Percentiles rank a stretch among this genome's conserved stretches.
phyloP scores from a whole-genome alignment of 2,113 vertebrate species.

The Aldabrachelys gigantea region DNA sequence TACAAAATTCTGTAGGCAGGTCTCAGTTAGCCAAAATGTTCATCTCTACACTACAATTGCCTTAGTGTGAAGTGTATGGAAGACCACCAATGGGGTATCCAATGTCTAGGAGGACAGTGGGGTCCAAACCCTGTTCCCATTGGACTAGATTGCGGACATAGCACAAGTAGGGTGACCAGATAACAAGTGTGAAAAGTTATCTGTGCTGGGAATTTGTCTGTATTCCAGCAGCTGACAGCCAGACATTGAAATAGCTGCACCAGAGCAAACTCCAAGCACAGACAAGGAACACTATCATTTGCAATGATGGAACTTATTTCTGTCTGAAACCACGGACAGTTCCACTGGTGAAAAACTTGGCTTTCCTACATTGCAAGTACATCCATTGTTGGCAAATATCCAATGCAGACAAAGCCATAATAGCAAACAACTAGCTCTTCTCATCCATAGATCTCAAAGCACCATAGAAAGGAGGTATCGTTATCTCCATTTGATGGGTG shows the following conservation, averaged over 20 bases:
- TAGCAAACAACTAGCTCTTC: background rate
- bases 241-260: background rate
- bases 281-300: too few species aligned
- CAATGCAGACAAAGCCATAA: background rate
- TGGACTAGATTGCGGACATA: background rate
- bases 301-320: background rate
- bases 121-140: background rate
- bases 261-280: background rate
- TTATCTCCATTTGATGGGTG: background rate
- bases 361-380: background rate
- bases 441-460: background rate
- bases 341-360: background rate
- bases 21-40: background rate
- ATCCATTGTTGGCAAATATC: background rate
- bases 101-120: accelerated
- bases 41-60: background rate
- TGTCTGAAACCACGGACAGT: background rate
- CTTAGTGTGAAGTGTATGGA: background rate
- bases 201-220: background rate
- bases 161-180: background rate
- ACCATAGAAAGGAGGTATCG: background rate
- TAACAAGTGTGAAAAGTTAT: background rate
- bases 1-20: background rate
- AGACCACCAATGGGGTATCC: background rate
- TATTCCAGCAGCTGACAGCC: background rate